Evolutionary conservation across 1,140 invertebrate species (phyloP).

Genomic region (Prorops nasuta): DNA sequence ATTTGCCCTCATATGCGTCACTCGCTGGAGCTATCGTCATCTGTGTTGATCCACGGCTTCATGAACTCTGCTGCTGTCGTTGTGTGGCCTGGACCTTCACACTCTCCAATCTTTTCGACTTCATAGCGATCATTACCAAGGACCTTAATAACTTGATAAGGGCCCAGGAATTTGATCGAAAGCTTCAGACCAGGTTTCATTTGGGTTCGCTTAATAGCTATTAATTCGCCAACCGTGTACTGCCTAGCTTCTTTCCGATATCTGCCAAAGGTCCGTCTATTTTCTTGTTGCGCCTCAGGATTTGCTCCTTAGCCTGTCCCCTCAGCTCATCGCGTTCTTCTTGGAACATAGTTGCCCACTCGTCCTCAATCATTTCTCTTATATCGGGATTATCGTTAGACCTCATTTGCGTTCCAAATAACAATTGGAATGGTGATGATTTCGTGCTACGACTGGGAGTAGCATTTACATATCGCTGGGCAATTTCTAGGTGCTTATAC

Average conservation of each 20-base stretch:
- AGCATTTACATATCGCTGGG: background rate
- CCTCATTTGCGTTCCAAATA: background rate
- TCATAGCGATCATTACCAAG: conserved; percentile 3
- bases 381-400: background rate
- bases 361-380: background rate
- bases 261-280: background rate
- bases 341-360: background rate
- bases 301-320: background rate
- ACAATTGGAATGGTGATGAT: background rate
- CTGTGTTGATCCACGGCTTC: conserved; percentile 3
- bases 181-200: conserved; percentile 2
- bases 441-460: background rate
- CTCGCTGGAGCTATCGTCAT: background rate
- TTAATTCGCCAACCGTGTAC: background rate
- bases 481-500: background rate
- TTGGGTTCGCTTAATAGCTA: conserved; percentile 3
- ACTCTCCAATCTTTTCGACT: background rate
- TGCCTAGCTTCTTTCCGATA: background rate
- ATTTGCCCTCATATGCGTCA: background rate
- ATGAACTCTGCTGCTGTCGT: conserved; percentile 2
- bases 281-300: background rate
- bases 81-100: background rate
- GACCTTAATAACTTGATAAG: background rate
- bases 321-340: background rate
- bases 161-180: conserved; percentile 4